Percentiles rank a stretch among this genome's conserved stretches.
Conservation (phyloP, 2,797 vertebrate genomes). For the Acipenser transmontanus region DNA sequence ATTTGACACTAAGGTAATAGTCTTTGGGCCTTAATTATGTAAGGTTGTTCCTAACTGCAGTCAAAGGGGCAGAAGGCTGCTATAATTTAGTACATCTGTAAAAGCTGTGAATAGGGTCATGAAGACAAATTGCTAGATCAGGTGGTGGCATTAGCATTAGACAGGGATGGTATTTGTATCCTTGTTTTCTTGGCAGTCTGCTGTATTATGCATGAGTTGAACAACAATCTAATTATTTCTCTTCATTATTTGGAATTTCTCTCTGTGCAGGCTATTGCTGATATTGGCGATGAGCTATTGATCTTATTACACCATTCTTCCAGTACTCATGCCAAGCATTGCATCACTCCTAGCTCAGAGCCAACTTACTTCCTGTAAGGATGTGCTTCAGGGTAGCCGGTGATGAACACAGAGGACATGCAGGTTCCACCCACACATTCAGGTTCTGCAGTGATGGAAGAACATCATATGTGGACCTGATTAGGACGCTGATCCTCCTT, state of each 20-base stretch:
- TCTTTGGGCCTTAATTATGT: conserved; percentile 29
- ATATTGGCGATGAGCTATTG: not conserved
- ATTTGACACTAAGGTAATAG: not conserved
- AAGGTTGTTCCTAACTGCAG: conserved; percentile 31
- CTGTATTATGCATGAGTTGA: conserved; percentile 7
- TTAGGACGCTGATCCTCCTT: no score
- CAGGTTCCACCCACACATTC: no score
- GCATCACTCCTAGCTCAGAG: no score
- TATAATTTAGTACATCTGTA: conserved; percentile 37
- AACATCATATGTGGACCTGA: no score
- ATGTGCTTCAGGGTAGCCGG: no score
- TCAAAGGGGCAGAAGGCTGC: conserved; percentile 26
- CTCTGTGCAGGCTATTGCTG: conserved; percentile 2
- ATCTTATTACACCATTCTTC: no score
- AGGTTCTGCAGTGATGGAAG: no score
- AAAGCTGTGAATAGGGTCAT: conserved; percentile 30
- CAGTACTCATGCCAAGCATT: no score
- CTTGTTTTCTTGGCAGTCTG: conserved; percentile 11
- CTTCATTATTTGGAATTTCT: conserved; percentile 3
- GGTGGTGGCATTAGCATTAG: conserved; percentile 26
- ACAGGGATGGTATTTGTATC: conserved; percentile 10
- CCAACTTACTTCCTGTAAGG: no score
- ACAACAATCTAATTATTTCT: conserved; percentile 2
- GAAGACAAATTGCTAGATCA: conserved; percentile 43
- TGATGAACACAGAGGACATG: no score